phyloP scores from a whole-genome alignment of 1,140 invertebrate genomes.

The Pachypeltis micranthus region DNA sequence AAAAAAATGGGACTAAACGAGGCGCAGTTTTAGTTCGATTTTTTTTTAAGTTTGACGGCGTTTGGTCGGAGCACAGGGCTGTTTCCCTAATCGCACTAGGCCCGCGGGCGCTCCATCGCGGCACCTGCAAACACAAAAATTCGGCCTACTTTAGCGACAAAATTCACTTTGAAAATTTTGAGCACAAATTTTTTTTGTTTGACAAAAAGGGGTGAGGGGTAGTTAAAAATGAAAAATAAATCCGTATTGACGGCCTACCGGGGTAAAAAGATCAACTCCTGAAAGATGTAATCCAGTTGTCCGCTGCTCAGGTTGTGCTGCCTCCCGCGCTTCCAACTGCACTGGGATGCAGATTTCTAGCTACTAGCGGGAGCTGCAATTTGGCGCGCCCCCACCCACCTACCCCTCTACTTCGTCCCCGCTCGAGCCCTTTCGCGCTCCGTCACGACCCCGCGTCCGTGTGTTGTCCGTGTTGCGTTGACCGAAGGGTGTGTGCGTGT shows the following conservation, averaged over 20 bases:
- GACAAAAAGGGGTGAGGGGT: neutral
- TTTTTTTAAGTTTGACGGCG: neutral
- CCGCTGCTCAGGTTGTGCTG: neutral
- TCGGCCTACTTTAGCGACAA: too few relatives aligned
- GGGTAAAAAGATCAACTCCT: conserved; percentile 2
- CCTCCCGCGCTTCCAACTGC: conserved; percentile 15
- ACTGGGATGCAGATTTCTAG: conserved; percentile 22
- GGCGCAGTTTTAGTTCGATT: too few relatives aligned
- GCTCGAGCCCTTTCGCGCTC: neutral
- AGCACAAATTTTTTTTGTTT: neutral
- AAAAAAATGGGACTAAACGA: neutral
- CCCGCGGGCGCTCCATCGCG: conserved; percentile 8
- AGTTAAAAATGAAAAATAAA: too few relatives aligned
- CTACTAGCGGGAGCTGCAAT: conserved; percentile 20
- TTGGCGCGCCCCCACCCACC: conserved; percentile 15
- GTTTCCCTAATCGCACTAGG: conserved; percentile 1
- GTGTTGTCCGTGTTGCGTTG: neutral
- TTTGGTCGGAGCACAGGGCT: neutral
- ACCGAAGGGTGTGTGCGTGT: neutral
- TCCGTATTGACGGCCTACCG: neutral
- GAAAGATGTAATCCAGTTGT: conserved; percentile 1
- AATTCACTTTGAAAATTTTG: too few relatives aligned
- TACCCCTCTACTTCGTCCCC: conserved; percentile 9
- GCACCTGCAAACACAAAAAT: conserved; percentile 2
- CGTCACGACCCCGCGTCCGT: neutral